These are phyloP conservation scores for Psephotus haematonotus DNA, from an alignment of 2,113 vertebrate species.

Conservation along the genomic window DNA sequence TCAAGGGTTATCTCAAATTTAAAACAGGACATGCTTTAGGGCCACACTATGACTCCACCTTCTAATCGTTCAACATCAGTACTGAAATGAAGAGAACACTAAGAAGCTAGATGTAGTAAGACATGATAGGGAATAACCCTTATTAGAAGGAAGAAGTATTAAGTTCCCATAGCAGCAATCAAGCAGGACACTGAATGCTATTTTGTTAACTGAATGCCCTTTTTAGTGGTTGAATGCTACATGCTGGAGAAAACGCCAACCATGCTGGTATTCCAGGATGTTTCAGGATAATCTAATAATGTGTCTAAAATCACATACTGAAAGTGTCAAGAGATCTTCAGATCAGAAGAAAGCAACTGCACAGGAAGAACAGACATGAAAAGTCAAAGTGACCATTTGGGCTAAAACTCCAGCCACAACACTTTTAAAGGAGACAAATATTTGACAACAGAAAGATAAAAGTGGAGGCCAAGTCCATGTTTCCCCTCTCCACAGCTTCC, in stretches of 20 bases:
- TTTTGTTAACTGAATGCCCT: background rate
- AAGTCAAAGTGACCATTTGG: background rate
- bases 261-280: background rate
- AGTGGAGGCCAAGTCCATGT: accelerated
- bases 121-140: accelerated
- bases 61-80: background rate
- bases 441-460: background rate
- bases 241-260: background rate
- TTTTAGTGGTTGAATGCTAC: background rate
- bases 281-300: background rate
- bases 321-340: background rate
- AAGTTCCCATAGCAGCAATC: background rate
- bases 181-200: background rate
- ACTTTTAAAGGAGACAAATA: background rate
- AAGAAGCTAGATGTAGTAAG: background rate
- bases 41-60: background rate
- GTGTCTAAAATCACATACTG: background rate
- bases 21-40: background rate
- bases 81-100: background rate
- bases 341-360: background rate
- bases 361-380: background rate
- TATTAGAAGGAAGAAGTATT: background rate
- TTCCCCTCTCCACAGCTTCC: background rate
- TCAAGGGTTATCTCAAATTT: background rate
- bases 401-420: background rate